A percentile compares a stretch with the other conserved stretches of the same genome.
phyloP scores from a whole-genome alignment of 2,797 vertebrate genomes.

The Holocentrus rufus region DNA sequence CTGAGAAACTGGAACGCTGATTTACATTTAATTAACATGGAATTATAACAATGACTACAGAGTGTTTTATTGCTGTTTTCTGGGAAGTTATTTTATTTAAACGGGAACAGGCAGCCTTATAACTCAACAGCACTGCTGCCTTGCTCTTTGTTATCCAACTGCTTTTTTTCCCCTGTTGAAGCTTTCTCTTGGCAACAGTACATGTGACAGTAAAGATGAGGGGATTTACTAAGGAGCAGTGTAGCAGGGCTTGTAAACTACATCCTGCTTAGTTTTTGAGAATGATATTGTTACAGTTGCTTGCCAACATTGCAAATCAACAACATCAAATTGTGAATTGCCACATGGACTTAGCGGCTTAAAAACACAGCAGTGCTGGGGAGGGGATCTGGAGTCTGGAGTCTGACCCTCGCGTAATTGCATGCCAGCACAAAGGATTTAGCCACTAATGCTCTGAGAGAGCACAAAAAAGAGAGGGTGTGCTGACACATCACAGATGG shows the following conservation, averaged over 20 bases:
- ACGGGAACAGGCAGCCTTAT: background rate
- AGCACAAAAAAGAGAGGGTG: conserved; percentile 43
- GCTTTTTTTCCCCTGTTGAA: conserved; percentile 22
- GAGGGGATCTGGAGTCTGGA: conserved; percentile 69
- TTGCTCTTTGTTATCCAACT: conserved; percentile 30
- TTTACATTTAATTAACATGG: background rate
- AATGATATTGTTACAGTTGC: conserved; percentile 63
- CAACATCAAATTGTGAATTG: conserved; percentile 75
- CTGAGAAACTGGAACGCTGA: background rate
- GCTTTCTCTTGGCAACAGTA: conserved; percentile 13
- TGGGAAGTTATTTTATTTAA: conserved; percentile 2
- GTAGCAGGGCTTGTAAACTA: conserved; percentile 11
- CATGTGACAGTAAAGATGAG: conserved; percentile 16
- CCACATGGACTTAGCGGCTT: conserved; percentile 77
- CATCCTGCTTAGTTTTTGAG: conserved; percentile 45
- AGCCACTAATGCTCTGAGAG: conserved; percentile 78
- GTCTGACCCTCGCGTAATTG: conserved; percentile 77
- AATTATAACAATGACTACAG: conserved; percentile 5
- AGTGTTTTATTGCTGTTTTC: background rate
- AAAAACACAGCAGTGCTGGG: conserved; percentile 75
- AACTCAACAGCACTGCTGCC: background rate
- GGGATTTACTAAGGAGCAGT: conserved; percentile 42
- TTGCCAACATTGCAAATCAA: conserved; percentile 69
- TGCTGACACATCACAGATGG: conserved; percentile 80
- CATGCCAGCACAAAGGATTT: conserved; percentile 84